Base-by-base conservation (phyloP, 2,113 vertebrate species). In the Hiodon tergisus region DNA sequence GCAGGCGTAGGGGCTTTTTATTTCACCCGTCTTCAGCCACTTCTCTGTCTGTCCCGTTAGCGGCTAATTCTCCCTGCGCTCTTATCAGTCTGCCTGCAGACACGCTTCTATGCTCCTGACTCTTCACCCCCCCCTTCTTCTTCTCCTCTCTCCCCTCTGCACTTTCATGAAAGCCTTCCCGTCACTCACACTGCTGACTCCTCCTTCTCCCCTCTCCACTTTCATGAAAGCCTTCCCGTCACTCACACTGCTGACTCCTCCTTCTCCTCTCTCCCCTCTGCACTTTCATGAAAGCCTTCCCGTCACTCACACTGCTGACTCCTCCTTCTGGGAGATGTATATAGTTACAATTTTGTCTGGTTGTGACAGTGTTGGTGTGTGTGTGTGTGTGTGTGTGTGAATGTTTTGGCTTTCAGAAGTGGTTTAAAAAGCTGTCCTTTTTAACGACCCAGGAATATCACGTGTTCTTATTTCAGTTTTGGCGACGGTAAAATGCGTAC, bases 101-200 rank as follows among this genome's bases (percentile, higher is more conserved):
- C 31, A 31, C 31, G 31, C 31, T 31, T 31, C 31, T 31, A 2
- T 31, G 31, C 31, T 31, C 31, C 31, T 31, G 31, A 31, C 31
- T 31, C 31, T 31, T 31, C 31, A 77, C 73, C 76, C 13, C 71
- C 68, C n/a, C 71, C 75, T n/a, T 70, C 61, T 9, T 4, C 60
- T 50, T 72, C 48, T 69, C 63, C 4, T n/a, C 46, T 7, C 5
- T 31, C 50, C 58, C 68, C 54, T 47, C 65, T 60, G 31, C 31
- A 31, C 31, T 31, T 31, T 31, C 31, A 31, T 31, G 31, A 31
- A 31, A 31, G 31, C 31, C 31, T 73, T 73, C 61, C 73, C 7
- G 2, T 52, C 9, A 67, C 51, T 71, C 50, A 14, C 47, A 7
- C 65, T 58, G 5, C 48, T 53, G 60, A 59, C 7, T 48, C 31